Percentiles rank a stretch among this genome's conserved stretches.
These are phyloP conservation scores for Toxotes lorentzi DNA, from an alignment of 2,797 vertebrate species.

Conservation along the genomic window DNA sequence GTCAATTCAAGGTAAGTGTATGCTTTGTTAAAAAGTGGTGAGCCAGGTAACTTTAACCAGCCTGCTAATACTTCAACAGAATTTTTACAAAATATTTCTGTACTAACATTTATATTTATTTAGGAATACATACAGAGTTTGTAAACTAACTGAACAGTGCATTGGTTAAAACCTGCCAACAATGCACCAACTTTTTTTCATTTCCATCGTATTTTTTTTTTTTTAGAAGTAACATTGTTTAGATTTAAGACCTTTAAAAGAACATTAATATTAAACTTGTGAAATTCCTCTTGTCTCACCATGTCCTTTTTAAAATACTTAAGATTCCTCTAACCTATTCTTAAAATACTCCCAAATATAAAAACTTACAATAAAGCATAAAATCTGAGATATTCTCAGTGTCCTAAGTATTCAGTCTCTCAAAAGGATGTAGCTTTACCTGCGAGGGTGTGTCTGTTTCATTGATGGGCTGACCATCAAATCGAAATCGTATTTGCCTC, in stretches of 20 bases:
- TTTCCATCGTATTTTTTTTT: background rate
- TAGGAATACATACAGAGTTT: background rate
- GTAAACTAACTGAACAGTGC: background rate
- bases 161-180: background rate
- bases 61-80: background rate
- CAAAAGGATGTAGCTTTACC: constrained; percentile 78
- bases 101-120: background rate
- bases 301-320: background rate
- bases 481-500: constrained; percentile 98
- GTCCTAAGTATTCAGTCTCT: background rate
- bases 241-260: background rate
- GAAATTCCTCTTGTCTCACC: background rate
- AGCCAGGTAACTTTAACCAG: background rate
- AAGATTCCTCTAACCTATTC: too few relatives aligned
- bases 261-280: background rate
- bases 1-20: background rate
- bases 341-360: background rate
- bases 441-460: constrained; percentile 98
- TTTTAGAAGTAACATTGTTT: background rate
- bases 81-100: background rate
- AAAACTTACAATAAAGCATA: background rate
- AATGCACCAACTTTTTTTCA: background rate
- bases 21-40: too few relatives aligned
- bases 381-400: background rate
- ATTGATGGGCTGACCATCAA: constrained; percentile 98